Evolutionary conservation across 2,888 invertebrate genomes (phyloP), one percentile per base, ranked within the genome.

Genomic region (Stenodera caucasica): DNA sequence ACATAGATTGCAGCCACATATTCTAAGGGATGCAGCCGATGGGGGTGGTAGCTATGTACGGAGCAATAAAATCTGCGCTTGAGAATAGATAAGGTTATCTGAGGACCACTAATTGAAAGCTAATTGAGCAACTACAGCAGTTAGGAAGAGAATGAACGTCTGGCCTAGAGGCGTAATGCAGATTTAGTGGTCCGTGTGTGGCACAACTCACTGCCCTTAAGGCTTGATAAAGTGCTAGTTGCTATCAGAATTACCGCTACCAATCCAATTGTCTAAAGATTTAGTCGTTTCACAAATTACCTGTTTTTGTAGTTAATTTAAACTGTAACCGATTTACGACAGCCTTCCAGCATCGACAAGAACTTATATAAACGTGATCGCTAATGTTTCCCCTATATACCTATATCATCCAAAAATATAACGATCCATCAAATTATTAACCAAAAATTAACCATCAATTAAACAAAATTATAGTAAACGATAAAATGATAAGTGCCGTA

Each of bases 81-180:
- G 71, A 74, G 76, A 76, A 75, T 72, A 80, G 80, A 80, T 80
- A 80, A 76, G 74, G 78, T 77, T 79, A 79, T 79, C 79, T 78
- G 67, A 70, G 71, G 70, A 71, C 70, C 71, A 73, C 77, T 80
- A 81, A 81, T 81, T 81, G 80, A 81, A 81, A 81, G 78, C 77
- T 80, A 81, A 81, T 81, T 79, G 80, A 75, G 74, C 75, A 78
- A 79, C 77, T 78, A 74, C 69, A 75, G 78, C 78, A 78, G 78
- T 80, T 79, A 78, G 72, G 72, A 69, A 74, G 74, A 69, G 73
- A 76, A 77, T 75, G 74, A 77, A 72, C 72, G 69, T 45, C 67
- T 70, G 65, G 69, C 73, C 76, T 72, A 66, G 64, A 67, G 76
- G 76, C 74, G 70, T 75, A 77, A 77, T 76, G 76, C 75, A 77